These are phyloP conservation scores for Coptodon bakossiorum DNA, from an alignment of 2,113 vertebrate genomes.

Conservation along the genomic window DNA sequence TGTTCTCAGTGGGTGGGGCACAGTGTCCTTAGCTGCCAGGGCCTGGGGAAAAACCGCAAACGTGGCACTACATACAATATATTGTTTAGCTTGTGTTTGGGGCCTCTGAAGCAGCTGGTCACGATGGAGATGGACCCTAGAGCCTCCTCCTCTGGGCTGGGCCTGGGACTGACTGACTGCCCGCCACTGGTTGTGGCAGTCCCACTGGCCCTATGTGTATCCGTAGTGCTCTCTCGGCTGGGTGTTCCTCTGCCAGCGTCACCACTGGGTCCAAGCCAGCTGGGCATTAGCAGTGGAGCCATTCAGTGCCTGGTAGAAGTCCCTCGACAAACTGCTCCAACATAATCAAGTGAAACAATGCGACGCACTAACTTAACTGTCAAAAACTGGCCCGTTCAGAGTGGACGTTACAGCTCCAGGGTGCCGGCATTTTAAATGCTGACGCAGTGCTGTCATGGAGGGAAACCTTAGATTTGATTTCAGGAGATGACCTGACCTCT, in stretches of 20 bases:
- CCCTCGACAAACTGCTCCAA: background rate
- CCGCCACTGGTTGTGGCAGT: background rate
- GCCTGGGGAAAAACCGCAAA: background rate
- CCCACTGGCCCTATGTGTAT: background rate
- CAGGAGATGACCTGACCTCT: background rate
- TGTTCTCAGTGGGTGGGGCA: background rate
- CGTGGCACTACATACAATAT: background rate
- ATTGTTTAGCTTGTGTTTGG: background rate
- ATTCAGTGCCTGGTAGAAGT: background rate
- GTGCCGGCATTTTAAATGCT: background rate
- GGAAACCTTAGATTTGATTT: background rate
- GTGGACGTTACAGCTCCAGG: background rate
- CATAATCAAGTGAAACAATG: background rate
- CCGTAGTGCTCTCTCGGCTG: background rate
- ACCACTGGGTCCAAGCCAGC: background rate
- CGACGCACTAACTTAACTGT: background rate
- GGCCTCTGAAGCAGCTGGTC: background rate
- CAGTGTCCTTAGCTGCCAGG: background rate
- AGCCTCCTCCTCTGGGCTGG: background rate
- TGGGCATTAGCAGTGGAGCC: background rate
- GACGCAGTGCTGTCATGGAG: background rate
- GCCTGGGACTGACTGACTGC: background rate
- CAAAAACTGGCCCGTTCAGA: background rate
- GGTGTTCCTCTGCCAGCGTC: background rate
- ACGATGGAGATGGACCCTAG: background rate